Evolutionary conservation across 2,888 invertebrate genomes (phyloP), one percentile per base, ranked within the genome.

Genomic region (Ormyrus thymus): DNA sequence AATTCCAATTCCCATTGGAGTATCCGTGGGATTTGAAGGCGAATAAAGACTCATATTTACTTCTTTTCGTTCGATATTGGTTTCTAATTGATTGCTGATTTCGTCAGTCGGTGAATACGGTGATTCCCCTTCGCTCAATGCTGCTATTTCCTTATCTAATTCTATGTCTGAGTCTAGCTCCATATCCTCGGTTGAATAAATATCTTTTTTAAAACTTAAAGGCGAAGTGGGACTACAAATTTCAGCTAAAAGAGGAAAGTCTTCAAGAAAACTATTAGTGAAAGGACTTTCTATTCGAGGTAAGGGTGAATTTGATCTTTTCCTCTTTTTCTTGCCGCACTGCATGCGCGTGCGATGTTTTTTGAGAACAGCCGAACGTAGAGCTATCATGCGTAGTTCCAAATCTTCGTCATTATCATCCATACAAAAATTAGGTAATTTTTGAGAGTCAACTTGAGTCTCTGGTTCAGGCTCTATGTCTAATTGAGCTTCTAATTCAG

Each of bases 321-420:
- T 29, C 29, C 29, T 29, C 29, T 29, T 29, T 69, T 71, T 50
- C 56, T 81, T 13, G 7, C 73, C 73, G 0, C 43, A 48, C 43
- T 73, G 66, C 45, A 87, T 80, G 86, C 92, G 91, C 86, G 93
- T 92, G 82, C 92, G 91, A 78, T 92, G 93, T 87, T 94, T 94
- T 83, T 94, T 94, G 59, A 94, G 84, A 61, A 94, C 90, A 7
- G 94, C 93, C n/a, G 94, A 94, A 83, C 92, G 93, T n/a, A 94
- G 89, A 73, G 94, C 94, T 82, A 93, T 94, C 83, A 93, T 88
- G 82, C 94, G 90, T 66, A 94, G 88, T 83, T 94, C 92, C 71
- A 92, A 89, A 80, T 93, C 92, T 84, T 94, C 94, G 86, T 92
- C 92, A 82, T 93, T 93, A 84, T 92, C 92, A 80, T 92, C 92